Percentiles rank a stretch among this genome's conserved stretches.
phyloP scores from a whole-genome alignment of 1,140 invertebrate genomes.

The Oedothorax gibbosus region DNA sequence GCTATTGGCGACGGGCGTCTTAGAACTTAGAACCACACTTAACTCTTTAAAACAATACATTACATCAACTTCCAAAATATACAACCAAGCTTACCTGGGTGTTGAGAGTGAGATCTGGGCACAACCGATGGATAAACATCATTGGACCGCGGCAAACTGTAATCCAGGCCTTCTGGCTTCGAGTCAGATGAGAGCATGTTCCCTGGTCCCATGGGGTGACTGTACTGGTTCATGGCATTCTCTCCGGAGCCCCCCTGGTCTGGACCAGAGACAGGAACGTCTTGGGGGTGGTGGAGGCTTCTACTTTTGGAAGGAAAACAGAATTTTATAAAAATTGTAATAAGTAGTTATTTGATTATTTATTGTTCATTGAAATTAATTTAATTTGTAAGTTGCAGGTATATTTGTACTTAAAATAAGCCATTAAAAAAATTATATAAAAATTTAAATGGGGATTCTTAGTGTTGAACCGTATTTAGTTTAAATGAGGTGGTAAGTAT shows the following conservation, averaged over 20 bases:
- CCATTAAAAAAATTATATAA: too few relatives aligned
- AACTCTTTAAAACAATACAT: too few relatives aligned
- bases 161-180: slow-evolving; percentile 74
- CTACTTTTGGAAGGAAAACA: slow-evolving; percentile 44
- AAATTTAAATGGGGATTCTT: too few relatives aligned
- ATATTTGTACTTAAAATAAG: too few relatives aligned
- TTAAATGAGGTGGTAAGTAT: too few relatives aligned
- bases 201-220: slow-evolving; percentile 61
- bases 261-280: slow-evolving; percentile 45
- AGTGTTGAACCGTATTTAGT: too few relatives aligned
- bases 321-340: neutral
- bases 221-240: slow-evolving; percentile 60
- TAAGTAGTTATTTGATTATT: too few relatives aligned
- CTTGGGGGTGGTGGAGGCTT: slow-evolving; percentile 64
- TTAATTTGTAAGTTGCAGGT: too few relatives aligned
- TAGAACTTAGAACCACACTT: too few relatives aligned
- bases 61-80: too few relatives aligned
- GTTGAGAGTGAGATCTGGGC: slow-evolving; percentile 60
- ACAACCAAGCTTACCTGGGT: slow-evolving; percentile 32
- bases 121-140: slow-evolving; percentile 73
- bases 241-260: slow-evolving; percentile 43
- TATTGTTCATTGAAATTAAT: too few relatives aligned
- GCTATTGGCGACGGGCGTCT: too few relatives aligned
- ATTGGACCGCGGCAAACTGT: slow-evolving; percentile 76
- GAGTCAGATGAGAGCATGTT: slow-evolving; percentile 53